Evolutionary conservation across 2,797 vertebrate genomes (phyloP), one percentile per base, ranked within the genome.

Genomic region (Danio jaintianensis): DNA sequence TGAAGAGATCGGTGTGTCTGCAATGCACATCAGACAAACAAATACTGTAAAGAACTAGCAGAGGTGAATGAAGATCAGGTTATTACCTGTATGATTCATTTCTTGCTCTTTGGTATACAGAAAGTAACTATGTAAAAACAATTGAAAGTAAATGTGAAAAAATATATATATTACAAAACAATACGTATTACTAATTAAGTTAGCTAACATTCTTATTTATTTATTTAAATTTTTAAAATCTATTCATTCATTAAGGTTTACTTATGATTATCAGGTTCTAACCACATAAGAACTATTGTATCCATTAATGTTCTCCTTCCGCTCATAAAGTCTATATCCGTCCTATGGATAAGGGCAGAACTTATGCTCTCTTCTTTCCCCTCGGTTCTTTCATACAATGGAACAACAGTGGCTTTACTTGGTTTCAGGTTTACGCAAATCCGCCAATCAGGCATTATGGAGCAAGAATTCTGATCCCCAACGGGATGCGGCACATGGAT

Each of bases 401-500:
- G 66, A 69, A 71, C 40, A 40, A 43, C 16, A 29, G 62, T 59
- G 22, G 12, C 20, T 83, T 81, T 81, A 43, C 59, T 70, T 66
- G 13, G 38, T 63, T 75, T 83, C 55, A 67, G 43, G 18, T 62
- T 48, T 75, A 58, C 18, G 52, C 47, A 83, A 70, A 80, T 11
- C 56, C n/a, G 10, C 42, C 40, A 78, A 81, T 84, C 13, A 62
- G 45, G 20, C 12, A 11, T 50, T 53, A 58, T 75, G 61, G 70
- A 59, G 83, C 48, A 81, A 78, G 29, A 66, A 76, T 62, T 48
- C 43, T 53, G 71, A 56, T 84, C 79, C 73, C 69, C 69, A 55
- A 80, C 22, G 72, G 64, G 62, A 10, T 29, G 79, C 50, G 86
- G 75, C 84, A 84, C 79, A 77, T 29, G 29, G 29, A 29, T 29